Evolutionary conservation across 2,888 invertebrate species (phyloP), one percentile per base, ranked within the genome.

Genomic region (Craniophora ligustri): DNA sequence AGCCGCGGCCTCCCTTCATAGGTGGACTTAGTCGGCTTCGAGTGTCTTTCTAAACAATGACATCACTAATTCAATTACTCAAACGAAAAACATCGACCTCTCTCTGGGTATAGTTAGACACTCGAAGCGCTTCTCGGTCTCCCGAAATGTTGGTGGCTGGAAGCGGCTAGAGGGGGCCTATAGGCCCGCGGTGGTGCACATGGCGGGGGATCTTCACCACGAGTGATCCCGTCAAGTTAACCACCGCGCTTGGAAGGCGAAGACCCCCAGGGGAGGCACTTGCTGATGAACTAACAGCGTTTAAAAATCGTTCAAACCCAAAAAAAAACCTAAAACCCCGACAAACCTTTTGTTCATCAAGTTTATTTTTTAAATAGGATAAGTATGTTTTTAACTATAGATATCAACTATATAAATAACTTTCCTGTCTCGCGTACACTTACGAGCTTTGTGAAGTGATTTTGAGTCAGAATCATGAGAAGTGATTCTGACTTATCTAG

Each of bases 251-350:
- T 60, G 63, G 63, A 45, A 64, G 60, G 45, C 47, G 63, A 66
- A 60, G 67, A 53, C 44, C 51, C 63, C 67, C 67, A 66, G 60
- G 67, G 63, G 63, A 66, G 60, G 67, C 47, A 48, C 11, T 30
- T 47, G 63, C 67, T 60, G 63, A 40, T 23, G 34, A 58, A 57
- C 56, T 14, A 41, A 41, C 66, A 62, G 66, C 61, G 48, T 36
- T 34, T 15, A 26, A 2, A 0, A 44, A 55, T 15, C 0, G 0
- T 19, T 48, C 44, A 28, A 26, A 42, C 7, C 2, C 14, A 2
- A 21, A 30, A 0, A 26, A 1, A 11, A 16, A 0, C 19, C 1
- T 15, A 18, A 15, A 14, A 28, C 41, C 14, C 3, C 16, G 16
- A 39, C 23, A 30, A 51, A 38, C 32, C 39, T 38, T 54, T 54